These are phyloP conservation scores for Nymphalis polychloros DNA, from an alignment of 2,888 invertebrate species.

Conservation along the genomic window DNA sequence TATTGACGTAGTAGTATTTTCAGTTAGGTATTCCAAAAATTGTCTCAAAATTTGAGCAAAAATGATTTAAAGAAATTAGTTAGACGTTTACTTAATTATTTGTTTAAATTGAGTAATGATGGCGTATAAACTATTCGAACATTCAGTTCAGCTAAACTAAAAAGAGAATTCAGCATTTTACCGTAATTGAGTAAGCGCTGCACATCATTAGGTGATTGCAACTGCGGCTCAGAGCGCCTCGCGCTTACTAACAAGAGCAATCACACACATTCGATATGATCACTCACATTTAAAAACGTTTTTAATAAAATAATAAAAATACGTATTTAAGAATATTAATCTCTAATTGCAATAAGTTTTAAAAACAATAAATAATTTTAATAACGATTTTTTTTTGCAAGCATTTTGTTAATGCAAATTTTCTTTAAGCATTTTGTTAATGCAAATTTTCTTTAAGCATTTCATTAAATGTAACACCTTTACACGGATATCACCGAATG, in stretches of 20 bases:
- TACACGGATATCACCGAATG: too few species aligned
- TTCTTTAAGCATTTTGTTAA: too few species aligned
- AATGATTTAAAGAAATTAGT: neutral
- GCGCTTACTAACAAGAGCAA: slow-evolving; percentile 24
- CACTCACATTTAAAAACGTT: neutral
- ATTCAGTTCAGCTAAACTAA: slow-evolving; percentile 41
- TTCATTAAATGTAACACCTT: too few species aligned
- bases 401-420: too few species aligned
- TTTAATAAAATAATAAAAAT: too few species aligned
- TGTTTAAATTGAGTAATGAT: slow-evolving; percentile 4
- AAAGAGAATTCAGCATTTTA: slow-evolving; percentile 66
- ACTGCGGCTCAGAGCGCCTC: slow-evolving; percentile 52
- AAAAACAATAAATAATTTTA: too few species aligned
- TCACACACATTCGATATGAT: neutral
- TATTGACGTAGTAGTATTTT: too few species aligned
- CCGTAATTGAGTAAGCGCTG: slow-evolving; percentile 72
- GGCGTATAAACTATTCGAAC: slow-evolving; percentile 3
- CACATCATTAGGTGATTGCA: slow-evolving; percentile 78
- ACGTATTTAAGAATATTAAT: too few species aligned
- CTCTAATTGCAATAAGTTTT: too few species aligned
- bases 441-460: too few species aligned
- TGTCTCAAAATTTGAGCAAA: neutral
- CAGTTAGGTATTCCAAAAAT: too few species aligned
- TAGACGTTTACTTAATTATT: neutral
- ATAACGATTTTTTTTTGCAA: too few species aligned